Evolutionary conservation across 2,888 invertebrate species (phyloP).

Genomic region (Tricholauxania praeusta): DNA sequence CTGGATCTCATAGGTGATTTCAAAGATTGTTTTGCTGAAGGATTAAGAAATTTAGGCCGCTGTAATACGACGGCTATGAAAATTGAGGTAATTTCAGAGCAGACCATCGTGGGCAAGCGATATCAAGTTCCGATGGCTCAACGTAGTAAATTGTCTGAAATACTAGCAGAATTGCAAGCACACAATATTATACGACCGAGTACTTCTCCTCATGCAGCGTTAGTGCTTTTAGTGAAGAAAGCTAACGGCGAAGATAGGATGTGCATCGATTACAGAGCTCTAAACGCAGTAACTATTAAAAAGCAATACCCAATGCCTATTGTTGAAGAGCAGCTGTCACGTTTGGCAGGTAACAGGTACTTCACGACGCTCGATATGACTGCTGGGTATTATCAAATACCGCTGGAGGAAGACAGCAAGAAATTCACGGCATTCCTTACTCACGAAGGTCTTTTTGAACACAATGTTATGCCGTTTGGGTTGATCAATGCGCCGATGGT

Average conservation of each 20-base stretch:
- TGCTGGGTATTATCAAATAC: constrained; percentile 53
- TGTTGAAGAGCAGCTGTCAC: constrained; percentile 35
- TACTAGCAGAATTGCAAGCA: constrained; percentile 10
- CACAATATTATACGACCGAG: constrained; percentile 32
- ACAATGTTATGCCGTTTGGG: constrained; percentile 57
- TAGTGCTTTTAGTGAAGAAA: constrained; percentile 31
- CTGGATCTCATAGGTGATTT: too few species aligned
- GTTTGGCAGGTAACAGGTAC: constrained; percentile 46
- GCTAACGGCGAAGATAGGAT: constrained; percentile 32
- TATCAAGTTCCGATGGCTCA: constrained; percentile 38
- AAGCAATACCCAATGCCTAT: constrained; percentile 39
- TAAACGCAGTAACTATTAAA: constrained; percentile 35
- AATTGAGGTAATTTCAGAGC: constrained; percentile 23
- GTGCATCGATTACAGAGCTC: constrained; percentile 35
- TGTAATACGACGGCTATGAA: constrained; percentile 31
- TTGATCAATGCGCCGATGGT: constrained; percentile 54
- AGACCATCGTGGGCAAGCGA: constrained; percentile 28
- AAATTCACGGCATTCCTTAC: constrained; percentile 52
- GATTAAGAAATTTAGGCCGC: constrained; percentile 9
- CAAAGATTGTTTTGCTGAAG: constrained; percentile 18
- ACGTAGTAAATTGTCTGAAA: constrained; percentile 15
- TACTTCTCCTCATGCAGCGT: constrained; percentile 35
- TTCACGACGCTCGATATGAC: constrained; percentile 56
- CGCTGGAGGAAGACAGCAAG: constrained; percentile 45
- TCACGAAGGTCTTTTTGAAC: constrained; percentile 49